These are phyloP conservation scores for Acrocephalus kingi DNA, from an alignment of 2,113 vertebrate species.

Conservation along the genomic window DNA sequence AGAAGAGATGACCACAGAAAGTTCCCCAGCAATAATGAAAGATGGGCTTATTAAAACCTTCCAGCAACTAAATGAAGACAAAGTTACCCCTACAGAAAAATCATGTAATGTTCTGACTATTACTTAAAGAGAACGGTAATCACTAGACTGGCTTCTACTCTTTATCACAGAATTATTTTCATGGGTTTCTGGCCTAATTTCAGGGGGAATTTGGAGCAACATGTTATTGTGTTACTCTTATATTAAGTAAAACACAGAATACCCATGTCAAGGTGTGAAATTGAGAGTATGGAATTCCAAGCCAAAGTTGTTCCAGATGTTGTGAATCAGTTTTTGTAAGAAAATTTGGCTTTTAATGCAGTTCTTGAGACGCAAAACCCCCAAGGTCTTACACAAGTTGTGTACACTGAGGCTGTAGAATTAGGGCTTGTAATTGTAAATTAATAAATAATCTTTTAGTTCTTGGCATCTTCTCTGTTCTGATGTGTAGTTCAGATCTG, in stretches of 20 bases:
- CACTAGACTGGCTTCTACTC: not conserved
- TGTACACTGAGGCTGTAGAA: not conserved
- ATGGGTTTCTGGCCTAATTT: not conserved
- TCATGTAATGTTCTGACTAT: not conserved
- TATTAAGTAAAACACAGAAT: not conserved
- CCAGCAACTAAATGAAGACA: not conserved
- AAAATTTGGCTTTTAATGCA: not conserved
- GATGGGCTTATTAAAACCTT: not conserved
- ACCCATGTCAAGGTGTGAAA: not conserved
- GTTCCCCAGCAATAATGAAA: not conserved
- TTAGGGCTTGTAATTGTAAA: not conserved
- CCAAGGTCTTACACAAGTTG: not conserved
- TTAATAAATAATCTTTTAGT: not conserved
- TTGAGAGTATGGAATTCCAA: not conserved
- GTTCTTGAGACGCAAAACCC: not conserved
- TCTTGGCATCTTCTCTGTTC: conserved; percentile 9
- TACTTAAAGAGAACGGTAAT: not conserved
- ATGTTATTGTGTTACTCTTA: not conserved
- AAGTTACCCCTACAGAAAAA: not conserved
- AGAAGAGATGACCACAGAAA: not conserved
- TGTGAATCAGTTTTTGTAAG: not conserved
- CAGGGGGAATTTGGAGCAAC: not conserved
- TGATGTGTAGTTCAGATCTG: not conserved
- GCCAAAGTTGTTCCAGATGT: not conserved
- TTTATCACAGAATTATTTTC: not conserved